These are phyloP conservation scores for Boloria euphrosyne DNA, from an alignment of 2,888 invertebrate genomes.

Conservation along the genomic window DNA sequence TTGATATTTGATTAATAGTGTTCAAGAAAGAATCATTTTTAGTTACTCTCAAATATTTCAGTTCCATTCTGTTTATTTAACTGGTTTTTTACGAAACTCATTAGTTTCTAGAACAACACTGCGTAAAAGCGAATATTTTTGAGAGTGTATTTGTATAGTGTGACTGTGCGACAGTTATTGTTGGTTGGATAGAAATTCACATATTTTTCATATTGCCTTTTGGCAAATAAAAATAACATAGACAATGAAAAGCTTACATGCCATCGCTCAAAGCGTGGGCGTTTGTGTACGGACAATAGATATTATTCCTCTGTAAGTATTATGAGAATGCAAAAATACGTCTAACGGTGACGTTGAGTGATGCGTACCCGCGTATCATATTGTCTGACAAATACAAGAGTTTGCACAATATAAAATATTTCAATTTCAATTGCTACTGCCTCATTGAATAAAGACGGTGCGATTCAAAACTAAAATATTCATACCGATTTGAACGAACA, in stretches of 20 bases:
- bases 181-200: slow-evolving; percentile 10
- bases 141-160: not conserved
- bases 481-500: slow-evolving; percentile 55
- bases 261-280: slow-evolving; percentile 61
- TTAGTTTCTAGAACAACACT: slow-evolving; percentile 9
- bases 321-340: slow-evolving; percentile 74
- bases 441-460: slow-evolving; percentile 67
- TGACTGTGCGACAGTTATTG: slow-evolving; percentile 1
- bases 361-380: slow-evolving; percentile 70
- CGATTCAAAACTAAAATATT: slow-evolving; percentile 63
- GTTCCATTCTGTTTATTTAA: slow-evolving; percentile 40
- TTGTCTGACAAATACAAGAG: slow-evolving; percentile 76
- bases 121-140: slow-evolving; percentile 10
- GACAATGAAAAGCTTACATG: slow-evolving; percentile 27
- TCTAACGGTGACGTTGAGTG: slow-evolving; percentile 75
- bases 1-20: slow-evolving; percentile 75
- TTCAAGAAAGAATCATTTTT: slow-evolving; percentile 47
- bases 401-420: slow-evolving; percentile 78
- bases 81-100: slow-evolving; percentile 7
- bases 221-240: slow-evolving; percentile 36
- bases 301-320: slow-evolving; percentile 74
- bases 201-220: slow-evolving; percentile 17
- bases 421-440: slow-evolving; percentile 67
- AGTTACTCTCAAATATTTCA: slow-evolving; percentile 9
- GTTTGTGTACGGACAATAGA: slow-evolving; percentile 71